phyloP scores from a whole-genome alignment of 92 coral and sea anemone genomes.

The Palythoa grandis region DNA sequence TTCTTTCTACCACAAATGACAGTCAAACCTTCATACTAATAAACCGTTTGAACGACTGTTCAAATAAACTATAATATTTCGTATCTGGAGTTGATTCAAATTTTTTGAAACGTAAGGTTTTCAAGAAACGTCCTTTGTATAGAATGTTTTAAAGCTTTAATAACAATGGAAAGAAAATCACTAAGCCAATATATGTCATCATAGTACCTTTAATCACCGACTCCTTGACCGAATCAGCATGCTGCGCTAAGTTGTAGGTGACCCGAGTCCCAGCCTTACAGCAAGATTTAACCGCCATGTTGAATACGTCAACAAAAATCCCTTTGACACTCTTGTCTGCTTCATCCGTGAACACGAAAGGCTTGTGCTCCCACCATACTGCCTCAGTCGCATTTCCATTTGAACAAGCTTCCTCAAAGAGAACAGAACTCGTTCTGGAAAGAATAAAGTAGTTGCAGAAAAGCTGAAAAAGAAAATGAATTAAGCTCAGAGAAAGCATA shows the following conservation, averaged over 20 bases:
- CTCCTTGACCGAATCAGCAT: slow-evolving; percentile 22
- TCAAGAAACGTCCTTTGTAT: too few relatives aligned
- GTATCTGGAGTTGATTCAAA: too few relatives aligned
- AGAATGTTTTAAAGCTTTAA: too few relatives aligned
- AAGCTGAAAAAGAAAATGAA: not conserved
- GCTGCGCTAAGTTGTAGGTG: not conserved
- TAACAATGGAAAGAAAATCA: too few relatives aligned
- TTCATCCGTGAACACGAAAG: slow-evolving; percentile 59
- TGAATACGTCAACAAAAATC: slow-evolving; percentile 72
- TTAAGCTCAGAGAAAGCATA: not conserved
- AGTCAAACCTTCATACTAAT: too few relatives aligned
- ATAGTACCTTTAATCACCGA: slow-evolving; percentile 30
- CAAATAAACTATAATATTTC: too few relatives aligned
- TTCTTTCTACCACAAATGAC: too few relatives aligned
- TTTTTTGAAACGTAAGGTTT: too few relatives aligned
- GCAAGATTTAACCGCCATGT: slow-evolving; percentile 61
- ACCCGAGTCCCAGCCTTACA: slow-evolving; percentile 56
- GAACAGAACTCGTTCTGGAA: slow-evolving; percentile 8
- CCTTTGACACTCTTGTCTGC: slow-evolving; percentile 45
- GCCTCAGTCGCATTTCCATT: slow-evolving; percentile 50
- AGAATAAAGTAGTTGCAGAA: slow-evolving; percentile 12
- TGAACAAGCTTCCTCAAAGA: slow-evolving; percentile 55
- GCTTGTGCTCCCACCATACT: slow-evolving; percentile 72
- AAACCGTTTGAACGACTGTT: too few relatives aligned
- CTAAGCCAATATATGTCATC: not conserved